Percentiles rank a stretch among this genome's conserved stretches.
Evolutionary conservation across 2,888 invertebrate species (phyloP).

Genomic region (Microctonus brassicae): DNA sequence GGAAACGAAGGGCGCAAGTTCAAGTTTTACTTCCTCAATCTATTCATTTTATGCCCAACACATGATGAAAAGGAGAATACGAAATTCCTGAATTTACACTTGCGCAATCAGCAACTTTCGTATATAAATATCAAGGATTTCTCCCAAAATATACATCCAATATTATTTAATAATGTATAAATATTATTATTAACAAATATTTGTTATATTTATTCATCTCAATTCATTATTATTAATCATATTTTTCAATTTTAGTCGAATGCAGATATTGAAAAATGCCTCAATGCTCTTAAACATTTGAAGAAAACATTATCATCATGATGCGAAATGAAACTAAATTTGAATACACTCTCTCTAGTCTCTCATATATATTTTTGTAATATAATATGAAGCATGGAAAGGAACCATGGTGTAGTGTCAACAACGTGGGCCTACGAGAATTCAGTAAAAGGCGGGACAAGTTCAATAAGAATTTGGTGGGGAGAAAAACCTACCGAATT

Average conservation of each 20-base stretch:
- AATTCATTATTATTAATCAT: too few species aligned
- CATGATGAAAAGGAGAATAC: slow-evolving; percentile 51
- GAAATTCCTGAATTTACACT: slow-evolving; percentile 39
- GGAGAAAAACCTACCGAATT: slow-evolving; percentile 16
- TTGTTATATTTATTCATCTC: too few species aligned
- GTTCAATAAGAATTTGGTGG: slow-evolving; percentile 18
- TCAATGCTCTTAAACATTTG: too few species aligned
- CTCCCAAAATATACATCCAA: too few species aligned
- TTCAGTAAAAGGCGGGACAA: slow-evolving; percentile 19
- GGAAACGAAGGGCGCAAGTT: slow-evolving; percentile 13
- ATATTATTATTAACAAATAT: too few species aligned
- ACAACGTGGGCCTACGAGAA: slow-evolving; percentile 14
- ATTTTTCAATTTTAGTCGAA: too few species aligned
- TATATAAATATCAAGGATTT: not conserved
- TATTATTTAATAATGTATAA: too few species aligned
- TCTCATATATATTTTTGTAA: not conserved
- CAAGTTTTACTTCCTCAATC: not conserved
- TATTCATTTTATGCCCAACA: slow-evolving; percentile 18
- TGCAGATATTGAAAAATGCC: too few species aligned
- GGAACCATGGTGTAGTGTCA: slow-evolving; percentile 2
- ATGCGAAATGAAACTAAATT: not conserved
- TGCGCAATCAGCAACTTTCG: not conserved
- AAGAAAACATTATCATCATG: too few species aligned
- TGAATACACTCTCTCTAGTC: not conserved
- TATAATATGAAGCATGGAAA: not conserved